Evolutionary conservation across 2,888 invertebrate species (phyloP).

Genomic region (Hydrotaea diabolus): DNA sequence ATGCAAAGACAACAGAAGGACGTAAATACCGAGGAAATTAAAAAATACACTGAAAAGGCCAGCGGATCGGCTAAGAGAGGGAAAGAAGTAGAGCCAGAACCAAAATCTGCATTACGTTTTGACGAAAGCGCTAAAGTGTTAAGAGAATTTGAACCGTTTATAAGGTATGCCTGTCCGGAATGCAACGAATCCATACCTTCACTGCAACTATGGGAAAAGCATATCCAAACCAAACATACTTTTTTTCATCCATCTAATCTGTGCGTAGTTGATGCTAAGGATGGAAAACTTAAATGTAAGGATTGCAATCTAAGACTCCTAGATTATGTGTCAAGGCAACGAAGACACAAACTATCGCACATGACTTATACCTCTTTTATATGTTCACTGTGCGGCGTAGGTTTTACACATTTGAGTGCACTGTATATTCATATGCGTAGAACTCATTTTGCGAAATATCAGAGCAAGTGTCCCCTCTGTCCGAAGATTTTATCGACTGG

Average conservation of each 20-base stretch:
- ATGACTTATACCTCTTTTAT: slow-evolving; percentile 64
- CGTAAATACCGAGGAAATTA: too few relatives aligned
- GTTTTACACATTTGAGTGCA: slow-evolving; percentile 49
- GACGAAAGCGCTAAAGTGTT: slow-evolving; percentile 37
- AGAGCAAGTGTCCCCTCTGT: slow-evolving; percentile 58
- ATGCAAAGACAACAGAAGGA: not conserved
- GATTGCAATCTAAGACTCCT: slow-evolving; percentile 49
- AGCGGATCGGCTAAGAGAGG: not conserved
- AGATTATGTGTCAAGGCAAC: slow-evolving; percentile 22
- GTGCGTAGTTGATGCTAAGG: slow-evolving; percentile 28
- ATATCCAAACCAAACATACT: slow-evolving; percentile 56
- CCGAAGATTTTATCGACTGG: slow-evolving; percentile 26
- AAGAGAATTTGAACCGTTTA: slow-evolving; percentile 59
- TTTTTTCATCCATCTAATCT: slow-evolving; percentile 55
- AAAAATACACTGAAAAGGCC: not conserved
- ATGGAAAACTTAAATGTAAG: slow-evolving; percentile 49
- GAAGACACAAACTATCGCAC: slow-evolving; percentile 64
- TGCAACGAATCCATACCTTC: slow-evolving; percentile 60
- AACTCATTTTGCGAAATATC: slow-evolving; percentile 55
- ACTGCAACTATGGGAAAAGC: slow-evolving; percentile 56
- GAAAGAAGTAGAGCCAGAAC: not conserved
- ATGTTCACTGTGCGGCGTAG: slow-evolving; percentile 57
- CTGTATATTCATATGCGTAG: slow-evolving; percentile 60
- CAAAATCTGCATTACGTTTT: slow-evolving; percentile 27
- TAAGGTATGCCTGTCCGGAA: slow-evolving; percentile 66